Evolutionary conservation across 1,140 invertebrate species (phyloP).

Genomic region (Zaprionus nigranus): DNA sequence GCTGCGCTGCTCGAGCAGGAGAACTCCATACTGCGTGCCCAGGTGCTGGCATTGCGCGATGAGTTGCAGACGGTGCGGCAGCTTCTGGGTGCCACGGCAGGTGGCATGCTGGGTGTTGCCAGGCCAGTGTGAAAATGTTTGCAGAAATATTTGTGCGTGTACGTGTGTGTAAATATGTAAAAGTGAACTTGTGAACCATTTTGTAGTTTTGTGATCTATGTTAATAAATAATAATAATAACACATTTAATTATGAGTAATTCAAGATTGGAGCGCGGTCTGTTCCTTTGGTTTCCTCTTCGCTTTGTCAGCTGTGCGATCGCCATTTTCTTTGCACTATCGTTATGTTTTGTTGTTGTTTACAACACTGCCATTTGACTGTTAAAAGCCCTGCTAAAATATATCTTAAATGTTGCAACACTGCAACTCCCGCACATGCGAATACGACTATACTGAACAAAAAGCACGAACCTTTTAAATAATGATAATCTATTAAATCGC

Average conservation of each 20-base stretch:
- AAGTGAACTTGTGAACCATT: conserved; percentile 30
- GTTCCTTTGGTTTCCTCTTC: no score
- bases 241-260: neutral
- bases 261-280: no score
- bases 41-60: conserved; percentile 91
- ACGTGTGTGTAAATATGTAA: conserved; percentile 22
- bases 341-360: no score
- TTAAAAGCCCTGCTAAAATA: no score
- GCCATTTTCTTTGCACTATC: no score
- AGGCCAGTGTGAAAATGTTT: conserved; percentile 46
- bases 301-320: no score
- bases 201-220: conserved; percentile 47
- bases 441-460: no score
- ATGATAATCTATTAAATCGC: conserved; percentile 36
- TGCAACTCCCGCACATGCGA: no score
- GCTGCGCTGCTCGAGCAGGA: conserved; percentile 93
- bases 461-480: no score
- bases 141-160: conserved; percentile 40
- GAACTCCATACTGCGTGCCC: conserved; percentile 92
- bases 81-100: conserved; percentile 82
- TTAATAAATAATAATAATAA: conserved; percentile 30
- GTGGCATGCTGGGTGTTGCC: conserved; percentile 63
- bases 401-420: no score
- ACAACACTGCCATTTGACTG: no score
- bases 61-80: conserved; percentile 90